Evolutionary conservation across 1,140 invertebrate genomes (phyloP).

Genomic region (Drosophila mojavensis): DNA sequence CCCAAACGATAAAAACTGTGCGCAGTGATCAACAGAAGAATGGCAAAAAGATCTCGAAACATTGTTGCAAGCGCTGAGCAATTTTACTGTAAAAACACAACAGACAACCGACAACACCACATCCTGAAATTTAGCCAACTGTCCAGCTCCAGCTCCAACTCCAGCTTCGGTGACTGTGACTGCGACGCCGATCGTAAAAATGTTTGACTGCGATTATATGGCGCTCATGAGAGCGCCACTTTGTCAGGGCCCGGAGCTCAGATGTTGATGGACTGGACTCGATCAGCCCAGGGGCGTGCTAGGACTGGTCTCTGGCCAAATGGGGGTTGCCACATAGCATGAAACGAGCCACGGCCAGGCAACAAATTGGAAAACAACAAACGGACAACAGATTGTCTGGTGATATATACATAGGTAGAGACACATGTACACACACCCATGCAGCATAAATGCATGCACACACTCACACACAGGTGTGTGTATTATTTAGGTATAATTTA

Average conservation of each 20-base stretch:
- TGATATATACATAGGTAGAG: constrained; percentile 1
- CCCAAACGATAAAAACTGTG: constrained; percentile 75
- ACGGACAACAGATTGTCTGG: background rate
- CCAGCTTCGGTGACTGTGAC: background rate
- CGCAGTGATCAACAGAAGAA: constrained; percentile 61
- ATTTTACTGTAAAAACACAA: constrained; percentile 49
- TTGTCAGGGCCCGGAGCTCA: constrained; percentile 41
- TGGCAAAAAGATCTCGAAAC: constrained; percentile 60
- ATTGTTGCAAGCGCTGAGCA: constrained; percentile 58
- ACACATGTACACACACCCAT: background rate
- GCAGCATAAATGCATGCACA: background rate
- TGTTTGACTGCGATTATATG: constrained; percentile 81
- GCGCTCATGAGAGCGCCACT: constrained; percentile 78
- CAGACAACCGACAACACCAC: constrained; percentile 21
- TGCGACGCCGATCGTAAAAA: constrained; percentile 66
- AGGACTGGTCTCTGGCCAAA: constrained; percentile 6
- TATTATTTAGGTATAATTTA: constrained; percentile 64
- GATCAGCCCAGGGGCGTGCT: constrained; percentile 17
- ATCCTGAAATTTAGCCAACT: constrained; percentile 42
- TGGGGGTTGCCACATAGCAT: constrained; percentile 2
- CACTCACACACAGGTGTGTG: constrained; percentile 8
- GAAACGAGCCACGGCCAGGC: background rate
- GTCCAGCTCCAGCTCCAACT: constrained; percentile 36
- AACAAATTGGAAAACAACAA: constrained; percentile 23
- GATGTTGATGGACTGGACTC: constrained; percentile 14